A percentile compares a stretch with the other conserved stretches of the same genome.
Conservation (phyloP, 2,797 vertebrate genomes). For the Meda fulgida region DNA sequence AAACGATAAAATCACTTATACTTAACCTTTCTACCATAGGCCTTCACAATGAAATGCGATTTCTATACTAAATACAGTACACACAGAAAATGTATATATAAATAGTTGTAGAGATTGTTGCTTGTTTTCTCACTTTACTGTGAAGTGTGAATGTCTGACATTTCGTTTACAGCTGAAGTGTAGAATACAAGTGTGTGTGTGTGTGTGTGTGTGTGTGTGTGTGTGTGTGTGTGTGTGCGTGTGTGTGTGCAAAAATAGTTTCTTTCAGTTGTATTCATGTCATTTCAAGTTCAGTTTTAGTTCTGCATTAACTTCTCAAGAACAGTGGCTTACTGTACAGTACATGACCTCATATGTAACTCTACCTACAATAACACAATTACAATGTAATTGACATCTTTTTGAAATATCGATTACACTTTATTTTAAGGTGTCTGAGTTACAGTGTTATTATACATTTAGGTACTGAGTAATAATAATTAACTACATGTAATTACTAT, state of each 20-base stretch:
- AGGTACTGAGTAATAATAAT: no score
- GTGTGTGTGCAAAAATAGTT: no score
- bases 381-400: not conserved
- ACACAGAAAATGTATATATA: not conserved
- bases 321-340: not conserved
- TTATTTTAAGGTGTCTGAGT: no score
- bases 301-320: not conserved
- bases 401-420: not conserved
- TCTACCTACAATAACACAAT: not conserved
- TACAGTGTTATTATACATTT: no score
- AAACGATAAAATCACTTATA: not conserved
- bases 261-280: not conserved
- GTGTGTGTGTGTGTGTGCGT: not conserved
- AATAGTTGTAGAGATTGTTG: not conserved
- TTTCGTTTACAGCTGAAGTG: not conserved
- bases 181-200: not conserved
- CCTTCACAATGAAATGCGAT: not conserved
- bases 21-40: not conserved
- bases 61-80: not conserved
- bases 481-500: no score
- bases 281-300: not conserved
- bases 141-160: not conserved
- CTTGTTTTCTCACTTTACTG: not conserved
- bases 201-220: not conserved
- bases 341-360: not conserved